Conservation (phyloP, 1,140 invertebrate genomes). For the Pemphigus obesinymphae region DNA sequence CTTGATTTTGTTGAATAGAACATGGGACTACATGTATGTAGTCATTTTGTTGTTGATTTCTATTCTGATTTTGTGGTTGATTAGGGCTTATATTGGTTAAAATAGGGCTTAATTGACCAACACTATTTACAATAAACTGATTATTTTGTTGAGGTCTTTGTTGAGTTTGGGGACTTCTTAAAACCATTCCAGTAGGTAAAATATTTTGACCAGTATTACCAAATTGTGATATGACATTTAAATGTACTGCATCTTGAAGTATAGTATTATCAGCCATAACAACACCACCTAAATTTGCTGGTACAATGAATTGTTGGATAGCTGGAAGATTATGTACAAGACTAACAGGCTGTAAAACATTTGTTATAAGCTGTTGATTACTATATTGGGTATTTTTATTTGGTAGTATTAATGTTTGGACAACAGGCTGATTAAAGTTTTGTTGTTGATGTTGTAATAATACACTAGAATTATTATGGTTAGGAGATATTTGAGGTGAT, state of each 20-base stretch:
- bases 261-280: constrained; percentile 64
- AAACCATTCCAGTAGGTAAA: constrained; percentile 68
- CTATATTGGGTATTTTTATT: constrained; percentile 57
- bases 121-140: constrained; percentile 68
- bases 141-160: constrained; percentile 58
- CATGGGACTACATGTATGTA: constrained; percentile 69
- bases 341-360: constrained; percentile 75
- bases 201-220: constrained; percentile 63
- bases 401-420: constrained; percentile 67
- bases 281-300: constrained; percentile 71
- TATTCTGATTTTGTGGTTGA: constrained; percentile 47
- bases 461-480: constrained; percentile 48
- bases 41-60: constrained; percentile 29
- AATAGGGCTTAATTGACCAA: constrained; percentile 71
- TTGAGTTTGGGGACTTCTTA: constrained; percentile 58
- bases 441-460: constrained; percentile 47
- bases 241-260: constrained; percentile 65
- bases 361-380: constrained; percentile 50
- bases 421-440: constrained; percentile 45
- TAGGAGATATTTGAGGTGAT: constrained; percentile 59
- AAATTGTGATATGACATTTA: constrained; percentile 70
- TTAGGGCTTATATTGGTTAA: constrained; percentile 68
- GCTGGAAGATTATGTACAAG: constrained; percentile 71
- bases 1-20: constrained; percentile 56
- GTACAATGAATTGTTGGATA: constrained; percentile 76